Evolutionary conservation across 2,113 vertebrate species (phyloP), one percentile per base, ranked within the genome.

Genomic region (Capreolus pygargus): DNA sequence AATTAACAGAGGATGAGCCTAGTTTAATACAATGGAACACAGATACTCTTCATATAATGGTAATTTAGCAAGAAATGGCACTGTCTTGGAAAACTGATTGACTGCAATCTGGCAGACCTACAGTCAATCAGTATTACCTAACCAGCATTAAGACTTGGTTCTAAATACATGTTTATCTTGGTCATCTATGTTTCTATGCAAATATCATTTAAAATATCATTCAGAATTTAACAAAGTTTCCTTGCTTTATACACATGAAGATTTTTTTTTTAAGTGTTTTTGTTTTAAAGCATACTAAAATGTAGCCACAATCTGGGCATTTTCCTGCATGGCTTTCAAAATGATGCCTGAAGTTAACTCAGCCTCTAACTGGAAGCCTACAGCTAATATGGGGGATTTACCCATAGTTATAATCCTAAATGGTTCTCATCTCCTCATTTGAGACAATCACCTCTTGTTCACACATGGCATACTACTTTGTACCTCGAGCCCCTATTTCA

Each of bases 181-280:
- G 14, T 85, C 47, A 88, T 79, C 50, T 28, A 33, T 45, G 21
- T 67, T 76, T 94, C 54, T 13, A 25, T 2, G 1, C 54, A 97
- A 89, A 33, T 60, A 70, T 19, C 58, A 94, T 33, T 97, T 89
- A 82, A 93, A 94, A 60, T 87, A 30, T 21, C 27, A 94, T 55
- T 87, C 61, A 82, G 45, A 86, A 87, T 67, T 30, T 47, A 90
- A 95, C 47, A 58, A 82, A n/a, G 45, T 36, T 87, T 92, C 43
- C 88, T 94, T 93, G 25, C 78, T 97, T 97, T 86, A n/a, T 86
- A n/a, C 76, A 94, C 39, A 84, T 52, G 33, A 94, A 85, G 27
- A 86, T n/a, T 17, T 78, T 58, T 45, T n/a, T 25, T 70, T 50
- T 17, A 67, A n/a, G 45, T 87, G n/a, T 52, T 97, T 82, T 94